Conservation (phyloP, 2,797 vertebrate genomes). For the Sebastes itinus region DNA sequence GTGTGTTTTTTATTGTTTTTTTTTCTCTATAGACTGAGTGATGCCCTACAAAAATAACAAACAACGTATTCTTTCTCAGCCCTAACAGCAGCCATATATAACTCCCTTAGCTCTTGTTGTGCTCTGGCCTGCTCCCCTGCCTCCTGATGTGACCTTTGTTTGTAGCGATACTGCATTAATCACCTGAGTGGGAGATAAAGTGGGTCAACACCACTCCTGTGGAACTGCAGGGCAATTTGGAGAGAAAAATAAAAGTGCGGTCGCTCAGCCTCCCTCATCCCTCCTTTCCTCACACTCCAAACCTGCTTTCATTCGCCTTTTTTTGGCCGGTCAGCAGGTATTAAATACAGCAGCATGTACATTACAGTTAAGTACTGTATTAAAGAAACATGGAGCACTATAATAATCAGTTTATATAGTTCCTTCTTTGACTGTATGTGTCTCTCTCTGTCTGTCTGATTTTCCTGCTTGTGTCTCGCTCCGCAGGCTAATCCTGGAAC, state of each 20-base stretch:
- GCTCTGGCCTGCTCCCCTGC: conserved; percentile 50
- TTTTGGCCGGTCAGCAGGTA: conserved; percentile 60
- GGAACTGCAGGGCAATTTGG: conserved; percentile 59
- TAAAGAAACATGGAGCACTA: conserved; percentile 59
- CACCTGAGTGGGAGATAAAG: conserved; percentile 78
- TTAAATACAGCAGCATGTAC: conserved; percentile 51
- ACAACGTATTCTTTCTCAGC: conserved; percentile 53
- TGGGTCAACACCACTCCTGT: conserved; percentile 76
- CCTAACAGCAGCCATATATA: conserved; percentile 36
- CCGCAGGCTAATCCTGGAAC: conserved; percentile 48
- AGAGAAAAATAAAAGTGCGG: conserved; percentile 11
- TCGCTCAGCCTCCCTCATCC: conserved; percentile 1
- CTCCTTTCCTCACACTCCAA: conserved; percentile 16
- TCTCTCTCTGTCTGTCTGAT: conserved; percentile 8
- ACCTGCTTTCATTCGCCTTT: conserved; percentile 33
- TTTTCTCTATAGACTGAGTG: conserved; percentile 40
- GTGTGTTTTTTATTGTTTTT: not conserved
- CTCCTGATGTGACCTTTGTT: conserved; percentile 76
- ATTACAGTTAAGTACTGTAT: conserved; percentile 54
- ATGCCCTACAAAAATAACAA: conserved; percentile 55
- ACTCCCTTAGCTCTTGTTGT: conserved; percentile 54
- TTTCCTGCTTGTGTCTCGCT: conserved; percentile 32
- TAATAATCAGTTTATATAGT: conserved; percentile 59
- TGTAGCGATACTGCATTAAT: conserved; percentile 77
- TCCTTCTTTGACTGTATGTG: conserved; percentile 9